Conservation (phyloP, 2,888 invertebrate species). For the Drosophila histrio region DNA sequence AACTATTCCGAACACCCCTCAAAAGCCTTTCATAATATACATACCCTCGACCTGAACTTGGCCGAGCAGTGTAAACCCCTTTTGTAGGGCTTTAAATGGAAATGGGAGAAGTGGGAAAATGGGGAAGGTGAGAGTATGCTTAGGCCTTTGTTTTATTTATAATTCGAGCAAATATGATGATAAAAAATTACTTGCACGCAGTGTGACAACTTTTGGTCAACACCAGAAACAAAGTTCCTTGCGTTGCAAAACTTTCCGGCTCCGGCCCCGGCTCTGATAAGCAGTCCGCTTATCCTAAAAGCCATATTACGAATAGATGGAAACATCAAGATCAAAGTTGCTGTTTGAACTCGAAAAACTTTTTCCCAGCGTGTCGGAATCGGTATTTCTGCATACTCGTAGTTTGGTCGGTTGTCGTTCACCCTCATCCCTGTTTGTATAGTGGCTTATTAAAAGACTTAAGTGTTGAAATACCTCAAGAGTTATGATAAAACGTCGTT, state of each 20-base stretch:
- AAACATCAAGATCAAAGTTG: conserved; percentile 57
- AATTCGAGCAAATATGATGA: conserved; percentile 38
- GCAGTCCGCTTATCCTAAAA: conserved; percentile 39
- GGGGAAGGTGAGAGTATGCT: background rate
- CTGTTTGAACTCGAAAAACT: conserved; percentile 38
- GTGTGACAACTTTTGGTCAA: conserved; percentile 60
- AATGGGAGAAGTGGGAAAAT: background rate
- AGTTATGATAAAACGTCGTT: conserved; percentile 7
- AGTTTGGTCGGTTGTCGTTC: conserved; percentile 19
- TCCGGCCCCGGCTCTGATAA: conserved; percentile 31
- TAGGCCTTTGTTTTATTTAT: conserved; percentile 33
- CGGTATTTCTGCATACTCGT: conserved; percentile 16
- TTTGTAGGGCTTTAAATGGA: background rate
- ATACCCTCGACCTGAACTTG: conserved; percentile 40
- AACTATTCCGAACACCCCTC: conserved; percentile 14
- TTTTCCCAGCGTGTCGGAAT: conserved; percentile 26
- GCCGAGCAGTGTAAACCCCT: conserved; percentile 4
- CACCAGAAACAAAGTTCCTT: conserved; percentile 41
- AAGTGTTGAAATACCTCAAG: conserved; percentile 7
- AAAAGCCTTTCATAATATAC: conserved; percentile 2
- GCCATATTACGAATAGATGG: conserved; percentile 15
- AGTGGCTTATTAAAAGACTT: conserved; percentile 20
- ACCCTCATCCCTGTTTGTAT: conserved; percentile 9
- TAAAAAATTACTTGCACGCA: conserved; percentile 41
- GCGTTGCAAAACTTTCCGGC: conserved; percentile 53